Conservation (phyloP, 2,113 vertebrate genomes). For the Holacanthus passer region DNA sequence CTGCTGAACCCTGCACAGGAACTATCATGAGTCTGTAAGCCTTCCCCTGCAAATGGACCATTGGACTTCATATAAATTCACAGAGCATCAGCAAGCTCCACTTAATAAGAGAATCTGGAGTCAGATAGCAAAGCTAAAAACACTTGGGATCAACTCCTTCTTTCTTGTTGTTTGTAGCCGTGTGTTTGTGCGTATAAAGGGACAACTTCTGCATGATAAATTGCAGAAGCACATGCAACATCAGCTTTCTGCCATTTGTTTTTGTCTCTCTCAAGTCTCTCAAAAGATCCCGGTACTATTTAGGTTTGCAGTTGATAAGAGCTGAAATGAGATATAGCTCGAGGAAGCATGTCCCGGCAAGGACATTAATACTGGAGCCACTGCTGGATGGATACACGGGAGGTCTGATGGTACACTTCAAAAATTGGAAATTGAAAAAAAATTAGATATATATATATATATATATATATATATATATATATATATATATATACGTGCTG, state of each 20-base stretch:
- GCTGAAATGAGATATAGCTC: conserved; percentile 56
- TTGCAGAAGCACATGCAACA: conserved; percentile 23
- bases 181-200: conserved; percentile 5
- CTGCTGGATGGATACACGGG: conserved; percentile 48
- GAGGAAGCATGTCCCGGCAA: conserved; percentile 47
- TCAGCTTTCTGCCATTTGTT: conserved; percentile 45
- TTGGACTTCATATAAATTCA: background rate
- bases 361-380: conserved; percentile 54
- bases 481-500: background rate
- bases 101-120: conserved; percentile 39
- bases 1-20: background rate
- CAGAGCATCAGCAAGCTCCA: conserved; percentile 7
- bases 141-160: conserved; percentile 9
- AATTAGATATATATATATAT: background rate
- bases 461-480: background rate
- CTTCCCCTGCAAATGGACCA: conserved; percentile 11
- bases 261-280: conserved; percentile 42
- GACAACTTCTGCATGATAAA: conserved; percentile 48
- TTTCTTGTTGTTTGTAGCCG: conserved; percentile 26
- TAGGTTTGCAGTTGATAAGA: conserved; percentile 41
- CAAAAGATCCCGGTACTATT: conserved; percentile 18
- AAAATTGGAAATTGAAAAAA: conserved; percentile 40
- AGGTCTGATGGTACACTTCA: conserved; percentile 24
- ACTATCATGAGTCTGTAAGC: background rate
- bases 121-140: conserved; percentile 3